Conservation (phyloP, 1,140 invertebrate genomes). For the Solen grandis region DNA sequence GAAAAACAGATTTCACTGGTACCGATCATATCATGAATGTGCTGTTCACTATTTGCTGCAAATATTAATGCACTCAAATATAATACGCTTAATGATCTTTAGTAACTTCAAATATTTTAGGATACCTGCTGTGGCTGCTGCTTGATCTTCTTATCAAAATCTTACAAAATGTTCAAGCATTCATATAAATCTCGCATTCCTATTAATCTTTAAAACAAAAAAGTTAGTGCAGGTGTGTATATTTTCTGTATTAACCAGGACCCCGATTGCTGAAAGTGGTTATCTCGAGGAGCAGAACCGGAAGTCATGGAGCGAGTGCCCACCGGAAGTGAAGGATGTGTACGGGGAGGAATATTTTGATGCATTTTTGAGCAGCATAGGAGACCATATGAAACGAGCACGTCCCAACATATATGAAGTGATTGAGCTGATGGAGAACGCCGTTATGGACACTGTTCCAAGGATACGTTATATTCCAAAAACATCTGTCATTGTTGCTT, state of each 20-base stretch:
- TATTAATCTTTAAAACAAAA: no score
- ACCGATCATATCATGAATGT: background rate
- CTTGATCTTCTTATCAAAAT: no score
- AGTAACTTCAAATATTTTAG: no score
- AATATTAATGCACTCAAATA: no score
- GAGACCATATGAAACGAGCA: slow-evolving; percentile 68
- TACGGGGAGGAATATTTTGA: slow-evolving; percentile 78
- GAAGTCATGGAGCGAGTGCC: slow-evolving; percentile 76
- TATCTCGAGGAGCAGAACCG: slow-evolving; percentile 69
- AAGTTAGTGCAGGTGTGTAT: no score
- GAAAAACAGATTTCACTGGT: background rate
- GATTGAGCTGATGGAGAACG: slow-evolving; percentile 73
- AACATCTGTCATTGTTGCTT: slow-evolving; percentile 63
- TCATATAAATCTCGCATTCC: no score
- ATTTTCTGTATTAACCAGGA: no score
- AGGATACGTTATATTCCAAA: slow-evolving; percentile 73
- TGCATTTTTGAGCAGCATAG: slow-evolving; percentile 70
- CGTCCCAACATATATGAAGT: slow-evolving; percentile 72
- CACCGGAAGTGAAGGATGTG: slow-evolving; percentile 72
- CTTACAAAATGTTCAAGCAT: no score
- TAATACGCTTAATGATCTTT: no score
- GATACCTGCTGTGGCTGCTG: no score
- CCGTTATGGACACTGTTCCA: slow-evolving; percentile 67
- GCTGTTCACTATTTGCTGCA: no score
- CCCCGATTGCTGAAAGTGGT: slow-evolving; percentile 71